These are phyloP conservation scores for Takifugu bimaculatus DNA, from an alignment of 2,113 vertebrate genomes.

Conservation along the genomic window DNA sequence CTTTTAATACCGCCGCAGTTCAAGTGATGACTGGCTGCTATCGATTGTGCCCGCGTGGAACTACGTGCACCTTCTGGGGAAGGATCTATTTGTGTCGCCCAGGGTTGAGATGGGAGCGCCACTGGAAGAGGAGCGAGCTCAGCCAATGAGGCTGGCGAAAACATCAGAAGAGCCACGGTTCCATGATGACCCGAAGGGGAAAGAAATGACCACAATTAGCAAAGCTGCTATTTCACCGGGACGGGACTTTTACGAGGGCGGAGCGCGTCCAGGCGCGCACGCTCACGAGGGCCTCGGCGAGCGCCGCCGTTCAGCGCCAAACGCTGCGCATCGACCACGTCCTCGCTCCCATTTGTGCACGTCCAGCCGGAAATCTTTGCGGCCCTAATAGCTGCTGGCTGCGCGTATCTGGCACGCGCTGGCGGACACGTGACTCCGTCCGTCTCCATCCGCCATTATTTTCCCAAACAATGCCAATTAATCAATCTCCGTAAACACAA, in stretches of 20 bases:
- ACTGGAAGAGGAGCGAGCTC: conserved; percentile 61
- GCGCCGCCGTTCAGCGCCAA: conserved; percentile 56
- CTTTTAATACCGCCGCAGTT: conserved; percentile 67
- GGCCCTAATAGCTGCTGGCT: conserved; percentile 24
- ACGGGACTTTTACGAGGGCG: conserved; percentile 64
- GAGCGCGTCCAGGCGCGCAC: conserved; percentile 61
- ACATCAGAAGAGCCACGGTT: conserved; percentile 78
- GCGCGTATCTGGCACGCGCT: conserved; percentile 29
- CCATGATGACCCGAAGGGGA: conserved; percentile 76
- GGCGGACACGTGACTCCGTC: conserved; percentile 28
- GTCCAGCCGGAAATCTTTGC: conserved; percentile 44
- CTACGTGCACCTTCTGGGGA: conserved; percentile 77
- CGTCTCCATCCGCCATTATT: conserved; percentile 4
- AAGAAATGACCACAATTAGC: conserved; percentile 77
- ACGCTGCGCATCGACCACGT: conserved; percentile 38
- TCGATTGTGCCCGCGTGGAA: conserved; percentile 73
- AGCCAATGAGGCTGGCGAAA: conserved; percentile 76
- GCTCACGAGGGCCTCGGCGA: conserved; percentile 60
- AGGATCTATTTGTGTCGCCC: conserved; percentile 78
- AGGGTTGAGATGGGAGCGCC: conserved; percentile 68
- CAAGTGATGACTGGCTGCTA: conserved; percentile 63
- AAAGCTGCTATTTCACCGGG: conserved; percentile 71
- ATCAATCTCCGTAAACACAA: conserved; percentile 54
- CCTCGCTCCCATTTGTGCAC: conserved; percentile 41
- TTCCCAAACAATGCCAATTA: conserved; percentile 50